phyloP scores from a whole-genome alignment of 2,888 invertebrate species.

The Eurytoma adleriae region DNA sequence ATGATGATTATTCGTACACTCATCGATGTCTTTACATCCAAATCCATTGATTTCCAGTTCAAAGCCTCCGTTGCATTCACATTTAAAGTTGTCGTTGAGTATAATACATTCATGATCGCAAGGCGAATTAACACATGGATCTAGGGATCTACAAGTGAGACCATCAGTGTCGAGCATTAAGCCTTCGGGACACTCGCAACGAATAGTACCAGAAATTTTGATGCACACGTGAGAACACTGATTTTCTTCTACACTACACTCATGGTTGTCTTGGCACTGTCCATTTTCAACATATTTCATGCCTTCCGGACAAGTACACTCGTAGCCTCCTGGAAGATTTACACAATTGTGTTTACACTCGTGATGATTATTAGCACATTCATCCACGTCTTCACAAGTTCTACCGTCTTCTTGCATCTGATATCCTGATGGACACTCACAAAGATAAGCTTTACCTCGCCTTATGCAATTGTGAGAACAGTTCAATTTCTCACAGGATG shows the following conservation, averaged over 20 bases:
- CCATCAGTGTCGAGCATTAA: conserved; percentile 76
- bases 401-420: conserved; percentile 74
- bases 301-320: conserved; percentile 69
- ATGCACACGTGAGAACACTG: conserved; percentile 79
- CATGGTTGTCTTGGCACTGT: conserved; percentile 73
- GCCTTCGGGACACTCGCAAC: conserved; percentile 79
- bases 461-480: conserved; percentile 77
- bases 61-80: conserved; percentile 75
- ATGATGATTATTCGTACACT: conserved; percentile 66
- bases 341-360: conserved; percentile 75
- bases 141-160: conserved; percentile 59
- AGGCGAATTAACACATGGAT: conserved; percentile 61
- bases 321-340: conserved; percentile 71
- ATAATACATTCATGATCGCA: conserved; percentile 70
- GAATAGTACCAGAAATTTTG: conserved; percentile 78
- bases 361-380: conserved; percentile 71
- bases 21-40: conserved; percentile 73
- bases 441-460: conserved; percentile 77
- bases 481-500: conserved; percentile 62
- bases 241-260: conserved; percentile 69
- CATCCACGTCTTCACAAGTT: conserved; percentile 72
- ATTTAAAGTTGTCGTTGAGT: conserved; percentile 73
- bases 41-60: conserved; percentile 67
- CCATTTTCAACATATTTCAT: conserved; percentile 63
- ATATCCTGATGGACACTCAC: conserved; percentile 77